Conservation (phyloP, 2,888 invertebrate species). For the Andrena hattorfiana region DNA sequence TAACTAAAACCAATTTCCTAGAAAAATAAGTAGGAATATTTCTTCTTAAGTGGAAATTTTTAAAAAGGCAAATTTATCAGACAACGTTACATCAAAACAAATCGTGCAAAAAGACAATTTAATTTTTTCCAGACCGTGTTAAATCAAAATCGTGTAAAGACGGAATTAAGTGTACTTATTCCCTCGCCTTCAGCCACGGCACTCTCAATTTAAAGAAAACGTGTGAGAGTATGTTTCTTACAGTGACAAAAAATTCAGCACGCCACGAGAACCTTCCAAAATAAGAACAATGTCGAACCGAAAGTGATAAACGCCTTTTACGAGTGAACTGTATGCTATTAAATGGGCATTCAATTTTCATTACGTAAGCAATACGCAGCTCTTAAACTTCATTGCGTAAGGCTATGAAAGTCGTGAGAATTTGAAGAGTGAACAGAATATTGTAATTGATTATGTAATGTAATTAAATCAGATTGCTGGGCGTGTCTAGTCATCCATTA, state of each 20-base stretch:
- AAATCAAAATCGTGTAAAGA: no score
- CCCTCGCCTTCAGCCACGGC: not conserved
- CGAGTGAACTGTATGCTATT: slow-evolving; percentile 8
- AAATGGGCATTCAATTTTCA: slow-evolving; percentile 31
- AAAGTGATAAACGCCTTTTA: slow-evolving; percentile 22
- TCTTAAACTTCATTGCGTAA: slow-evolving; percentile 48
- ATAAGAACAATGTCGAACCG: not conserved
- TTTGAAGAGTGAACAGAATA: slow-evolving; percentile 37
- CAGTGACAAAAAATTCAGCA: not conserved
- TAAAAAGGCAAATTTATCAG: no score
- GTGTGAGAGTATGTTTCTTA: not conserved
- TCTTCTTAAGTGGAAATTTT: no score
- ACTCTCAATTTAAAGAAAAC: not conserved
- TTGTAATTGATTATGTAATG: slow-evolving; percentile 53
- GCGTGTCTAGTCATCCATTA: not conserved
- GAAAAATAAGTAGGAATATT: no score
- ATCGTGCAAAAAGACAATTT: no score
- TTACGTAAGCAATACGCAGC: slow-evolving; percentile 32
- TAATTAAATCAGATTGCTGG: slow-evolving; percentile 33
- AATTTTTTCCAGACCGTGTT: no score
- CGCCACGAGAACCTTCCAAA: not conserved
- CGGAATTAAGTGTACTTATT: not conserved
- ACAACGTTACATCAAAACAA: no score
- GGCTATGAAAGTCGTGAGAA: slow-evolving; percentile 60
- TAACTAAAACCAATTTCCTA: no score